Base-by-base conservation (phyloP, 2,888 invertebrate genomes). In the Malacosoma neustria region DNA sequence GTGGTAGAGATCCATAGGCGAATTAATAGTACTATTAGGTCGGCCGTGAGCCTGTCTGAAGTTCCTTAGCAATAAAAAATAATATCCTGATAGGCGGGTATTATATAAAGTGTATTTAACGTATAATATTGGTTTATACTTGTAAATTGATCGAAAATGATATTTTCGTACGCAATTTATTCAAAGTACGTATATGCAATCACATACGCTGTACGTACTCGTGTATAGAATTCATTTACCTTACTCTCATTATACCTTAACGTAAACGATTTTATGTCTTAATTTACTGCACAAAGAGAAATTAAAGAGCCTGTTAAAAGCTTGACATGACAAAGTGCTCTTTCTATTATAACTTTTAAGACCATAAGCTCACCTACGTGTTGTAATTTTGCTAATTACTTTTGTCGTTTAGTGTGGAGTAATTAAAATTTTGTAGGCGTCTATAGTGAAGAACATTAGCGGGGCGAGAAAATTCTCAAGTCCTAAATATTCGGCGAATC, bases 251-350 rank as follows among this genome's bases (percentile, higher is more conserved):
- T 72, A 70, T 60, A 61, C 61, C 61, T 60, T 64, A 69, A 66
- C 70, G 68, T 72, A 76, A 79, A 76, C 79, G 75, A 76, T 80
- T 80, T 80, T 77, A 77, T 72, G 74, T 76, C 71, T 80, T 76
- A 79, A 81, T 82, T 81, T 79, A 71, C 72, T 71, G 72, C 66
- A 73, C 80, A 79, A 80, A 79, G 79, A 72, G 76, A 77, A 74
- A 79, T 81, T 80, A 77, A 81, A 75, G 70, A 73, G 72, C 65
- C 71, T 72, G 77, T 77, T 84, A 79, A 80, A 73, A 80, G 79
- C 81, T 64, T 72, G 75, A 80, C 79, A 76, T 80, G 80, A 81
- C 74, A 74, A 70, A 82, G 82, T 76, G 79, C 74, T 73, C 73
- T 72, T 74, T 73, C 72, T 71, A 68, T 75, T 75, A 75, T 76